A percentile compares a stretch with the other conserved stretches of the same genome.
These are phyloP conservation scores for Pilophorus perplexus DNA, from an alignment of 2,888 invertebrate genomes.

Conservation along the genomic window DNA sequence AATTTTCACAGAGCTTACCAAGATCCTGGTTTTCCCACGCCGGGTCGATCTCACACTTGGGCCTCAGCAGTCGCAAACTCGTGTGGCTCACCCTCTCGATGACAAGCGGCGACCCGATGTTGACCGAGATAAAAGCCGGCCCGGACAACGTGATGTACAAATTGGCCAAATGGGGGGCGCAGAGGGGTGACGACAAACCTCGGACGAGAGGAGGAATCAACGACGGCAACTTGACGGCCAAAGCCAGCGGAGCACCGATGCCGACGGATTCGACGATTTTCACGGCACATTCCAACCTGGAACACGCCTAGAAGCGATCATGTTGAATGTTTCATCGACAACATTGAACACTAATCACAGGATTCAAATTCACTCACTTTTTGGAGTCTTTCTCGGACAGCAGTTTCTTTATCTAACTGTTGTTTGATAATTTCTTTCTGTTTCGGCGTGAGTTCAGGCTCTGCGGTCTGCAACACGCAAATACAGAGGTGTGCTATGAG, in stretches of 20 bases:
- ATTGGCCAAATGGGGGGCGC: conserved; percentile 65
- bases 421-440: conserved; percentile 88
- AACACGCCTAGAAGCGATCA: conserved; percentile 4
- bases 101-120: conserved; percentile 53
- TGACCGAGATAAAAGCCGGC: conserved; percentile 55
- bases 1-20: too few species aligned
- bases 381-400: conserved; percentile 66
- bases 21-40: conserved; percentile 68
- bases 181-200: conserved; percentile 72
- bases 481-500: too few species aligned
- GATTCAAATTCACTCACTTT: conserved; percentile 14
- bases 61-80: conserved; percentile 71
- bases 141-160: conserved; percentile 63
- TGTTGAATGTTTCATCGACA: too few species aligned
- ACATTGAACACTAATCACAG: too few species aligned
- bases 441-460: conserved; percentile 73
- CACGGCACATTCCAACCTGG: conserved; percentile 12
- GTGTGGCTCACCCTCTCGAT: conserved; percentile 65
- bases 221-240: conserved; percentile 56
- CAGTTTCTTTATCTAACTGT: conserved; percentile 81
- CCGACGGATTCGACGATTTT: conserved; percentile 57
- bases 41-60: conserved; percentile 74
- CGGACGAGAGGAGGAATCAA: conserved; percentile 61
- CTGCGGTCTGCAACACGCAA: conserved; percentile 50
- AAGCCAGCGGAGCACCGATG: conserved; percentile 48